phyloP scores from a whole-genome alignment of 2,797 vertebrate genomes.

The Intellagama lesueurii region DNA sequence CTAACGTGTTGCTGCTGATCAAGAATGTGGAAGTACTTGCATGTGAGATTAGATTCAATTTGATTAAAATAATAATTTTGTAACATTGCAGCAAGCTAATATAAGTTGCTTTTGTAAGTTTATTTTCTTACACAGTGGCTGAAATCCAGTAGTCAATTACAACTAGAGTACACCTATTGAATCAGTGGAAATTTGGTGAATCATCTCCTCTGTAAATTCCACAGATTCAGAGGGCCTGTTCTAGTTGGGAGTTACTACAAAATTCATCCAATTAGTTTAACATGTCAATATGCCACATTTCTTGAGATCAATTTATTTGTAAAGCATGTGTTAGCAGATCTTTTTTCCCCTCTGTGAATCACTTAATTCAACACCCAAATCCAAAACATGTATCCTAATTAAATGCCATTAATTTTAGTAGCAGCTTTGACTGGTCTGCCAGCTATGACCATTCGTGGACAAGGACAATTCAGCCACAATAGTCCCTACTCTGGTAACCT shows the following conservation, averaged over 20 bases:
- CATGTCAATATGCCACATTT: background rate
- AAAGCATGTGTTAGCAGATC: background rate
- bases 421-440: too few species aligned
- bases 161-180: too few species aligned
- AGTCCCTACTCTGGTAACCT: too few species aligned
- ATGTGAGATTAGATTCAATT: background rate
- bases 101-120: slow-evolving; percentile 1
- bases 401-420: background rate
- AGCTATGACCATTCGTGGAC: too few species aligned
- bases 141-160: too few species aligned
- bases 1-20: accelerated
- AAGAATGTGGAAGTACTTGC: background rate
- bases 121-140: background rate
- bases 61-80: slow-evolving; percentile 42
- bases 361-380: background rate
- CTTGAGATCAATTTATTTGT: too few species aligned
- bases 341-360: background rate
- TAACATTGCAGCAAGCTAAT: background rate
- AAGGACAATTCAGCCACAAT: too few species aligned
- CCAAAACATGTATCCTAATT: background rate
- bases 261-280: background rate
- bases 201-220: too few species aligned
- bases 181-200: too few species aligned
- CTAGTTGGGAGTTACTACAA: too few species aligned
- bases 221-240: too few species aligned